phyloP scores from a whole-genome alignment of 2,113 vertebrate species.

The Campylorhamphus procurvoides region DNA sequence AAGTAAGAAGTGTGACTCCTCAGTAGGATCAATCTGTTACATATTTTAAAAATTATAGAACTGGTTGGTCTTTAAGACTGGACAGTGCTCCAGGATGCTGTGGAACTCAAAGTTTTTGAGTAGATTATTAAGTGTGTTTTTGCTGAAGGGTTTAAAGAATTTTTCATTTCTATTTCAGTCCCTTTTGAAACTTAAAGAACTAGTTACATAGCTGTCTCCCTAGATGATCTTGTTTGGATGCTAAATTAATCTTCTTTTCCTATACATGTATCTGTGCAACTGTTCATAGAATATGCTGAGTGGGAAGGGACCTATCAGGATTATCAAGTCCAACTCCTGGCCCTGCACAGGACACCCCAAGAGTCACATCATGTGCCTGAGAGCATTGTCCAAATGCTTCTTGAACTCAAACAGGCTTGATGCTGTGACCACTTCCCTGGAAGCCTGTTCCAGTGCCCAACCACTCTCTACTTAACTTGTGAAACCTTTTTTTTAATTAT shows the following conservation, averaged over 20 bases:
- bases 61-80: background rate
- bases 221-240: background rate
- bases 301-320: background rate
- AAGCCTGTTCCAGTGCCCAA: background rate
- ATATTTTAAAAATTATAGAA: background rate
- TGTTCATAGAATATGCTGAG: background rate
- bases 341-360: too few relatives aligned
- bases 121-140: background rate
- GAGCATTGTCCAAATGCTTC: background rate
- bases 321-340: background rate
- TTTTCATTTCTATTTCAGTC: background rate
- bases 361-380: background rate
- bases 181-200: background rate
- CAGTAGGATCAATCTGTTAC: background rate
- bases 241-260: background rate
- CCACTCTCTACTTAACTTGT: background rate
- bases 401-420: background rate
- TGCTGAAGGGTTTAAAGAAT: background rate
- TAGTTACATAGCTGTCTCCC: background rate
- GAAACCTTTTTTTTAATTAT: background rate
- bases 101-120: background rate
- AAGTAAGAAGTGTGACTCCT: slow-evolving; percentile 76
- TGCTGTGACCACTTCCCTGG: background rate
- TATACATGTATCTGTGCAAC: background rate
- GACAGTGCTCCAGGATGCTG: background rate